These are phyloP conservation scores for Drepana arcuata DNA, from an alignment of 1,140 invertebrate genomes.

Conservation along the genomic window DNA sequence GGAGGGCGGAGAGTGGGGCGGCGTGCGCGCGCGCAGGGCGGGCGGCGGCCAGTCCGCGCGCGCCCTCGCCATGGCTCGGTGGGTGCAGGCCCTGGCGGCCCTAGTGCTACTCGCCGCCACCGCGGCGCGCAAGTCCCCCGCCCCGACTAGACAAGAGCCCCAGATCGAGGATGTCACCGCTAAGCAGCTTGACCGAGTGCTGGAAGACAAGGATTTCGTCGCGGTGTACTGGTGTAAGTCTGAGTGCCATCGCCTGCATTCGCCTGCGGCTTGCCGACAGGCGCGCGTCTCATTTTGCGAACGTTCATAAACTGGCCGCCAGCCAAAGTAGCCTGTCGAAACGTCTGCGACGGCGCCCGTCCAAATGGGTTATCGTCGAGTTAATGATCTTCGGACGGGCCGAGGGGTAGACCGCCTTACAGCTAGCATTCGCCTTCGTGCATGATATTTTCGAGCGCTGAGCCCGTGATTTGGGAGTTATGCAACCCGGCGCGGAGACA, in stretches of 20 bases:
- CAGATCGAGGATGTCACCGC: slow-evolving; percentile 93
- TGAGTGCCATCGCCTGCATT: no score
- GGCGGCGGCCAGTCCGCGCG: slow-evolving; percentile 53
- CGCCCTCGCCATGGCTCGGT: slow-evolving; percentile 71
- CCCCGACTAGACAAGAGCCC: slow-evolving; percentile 73
- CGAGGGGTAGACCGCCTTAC: slow-evolving; percentile 20
- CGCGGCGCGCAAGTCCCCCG: slow-evolving; percentile 49
- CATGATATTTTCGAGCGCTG: slow-evolving; percentile 43
- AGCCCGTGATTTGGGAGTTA: slow-evolving; percentile 46
- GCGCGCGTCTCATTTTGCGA: no score
- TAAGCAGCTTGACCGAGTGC: slow-evolving; percentile 89
- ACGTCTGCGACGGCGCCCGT: slow-evolving; percentile 37
- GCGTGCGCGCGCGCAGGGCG: no score
- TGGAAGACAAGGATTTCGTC: slow-evolving; percentile 93
- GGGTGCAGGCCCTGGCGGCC: slow-evolving; percentile 65
- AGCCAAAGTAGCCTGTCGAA: slow-evolving; percentile 32
- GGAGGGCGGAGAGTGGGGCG: slow-evolving; percentile 21
- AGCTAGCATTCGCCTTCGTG: no score
- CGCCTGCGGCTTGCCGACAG: no score
- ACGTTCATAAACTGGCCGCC: no score
- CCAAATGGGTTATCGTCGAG: slow-evolving; percentile 44
- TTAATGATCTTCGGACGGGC: slow-evolving; percentile 48
- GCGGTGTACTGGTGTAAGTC: slow-evolving; percentile 98
- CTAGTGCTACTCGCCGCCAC: slow-evolving; percentile 43
- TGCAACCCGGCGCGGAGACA: slow-evolving; percentile 58